phyloP scores from a whole-genome alignment of 2,113 vertebrate genomes.

The Cavia porcellus region DNA sequence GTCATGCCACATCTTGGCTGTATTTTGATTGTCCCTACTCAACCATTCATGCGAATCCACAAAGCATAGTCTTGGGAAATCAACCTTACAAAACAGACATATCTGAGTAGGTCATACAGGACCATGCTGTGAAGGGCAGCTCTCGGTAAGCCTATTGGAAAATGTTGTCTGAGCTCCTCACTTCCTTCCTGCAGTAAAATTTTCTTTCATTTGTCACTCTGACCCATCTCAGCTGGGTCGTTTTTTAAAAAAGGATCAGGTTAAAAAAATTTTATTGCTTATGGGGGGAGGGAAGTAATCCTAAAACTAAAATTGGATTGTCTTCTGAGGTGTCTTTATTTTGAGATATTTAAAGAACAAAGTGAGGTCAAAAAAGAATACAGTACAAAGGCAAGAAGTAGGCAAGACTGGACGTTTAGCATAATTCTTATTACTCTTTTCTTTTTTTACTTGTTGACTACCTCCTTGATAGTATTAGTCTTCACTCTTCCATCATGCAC shows the following conservation, averaged over 20 bases:
- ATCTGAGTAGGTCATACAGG: constrained; percentile 49
- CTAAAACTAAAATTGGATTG: constrained; percentile 2
- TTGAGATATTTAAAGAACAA: constrained; percentile 45
- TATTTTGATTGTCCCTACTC: constrained; percentile 52
- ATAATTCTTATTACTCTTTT: not conserved
- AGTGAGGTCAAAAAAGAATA: constrained; percentile 45
- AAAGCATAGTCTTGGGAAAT: constrained; percentile 5
- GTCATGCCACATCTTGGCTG: constrained; percentile 47
- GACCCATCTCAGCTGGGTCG: constrained; percentile 45
- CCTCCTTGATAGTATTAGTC: not conserved
- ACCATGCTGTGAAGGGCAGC: constrained; percentile 22
- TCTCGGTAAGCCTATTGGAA: not conserved
- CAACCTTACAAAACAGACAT: constrained; percentile 47
- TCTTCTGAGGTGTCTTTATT: constrained; percentile 59
- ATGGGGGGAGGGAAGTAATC: constrained; percentile 11
- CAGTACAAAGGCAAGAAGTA: constrained; percentile 9
- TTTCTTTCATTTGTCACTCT: constrained; percentile 61
- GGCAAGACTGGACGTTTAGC: not conserved
- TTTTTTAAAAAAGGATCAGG: constrained; percentile 29
- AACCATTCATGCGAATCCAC: constrained; percentile 37
- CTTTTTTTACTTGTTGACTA: not conserved
- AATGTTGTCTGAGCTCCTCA: constrained; percentile 42
- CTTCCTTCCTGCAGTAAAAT: constrained; percentile 3
- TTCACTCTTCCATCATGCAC: constrained; percentile 1
- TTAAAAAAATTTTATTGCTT: constrained; percentile 62